Percentiles rank a stretch among this genome's conserved stretches.
Evolutionary conservation across 1,140 invertebrate species (phyloP).

Genomic region (Eriosoma lanigerum): DNA sequence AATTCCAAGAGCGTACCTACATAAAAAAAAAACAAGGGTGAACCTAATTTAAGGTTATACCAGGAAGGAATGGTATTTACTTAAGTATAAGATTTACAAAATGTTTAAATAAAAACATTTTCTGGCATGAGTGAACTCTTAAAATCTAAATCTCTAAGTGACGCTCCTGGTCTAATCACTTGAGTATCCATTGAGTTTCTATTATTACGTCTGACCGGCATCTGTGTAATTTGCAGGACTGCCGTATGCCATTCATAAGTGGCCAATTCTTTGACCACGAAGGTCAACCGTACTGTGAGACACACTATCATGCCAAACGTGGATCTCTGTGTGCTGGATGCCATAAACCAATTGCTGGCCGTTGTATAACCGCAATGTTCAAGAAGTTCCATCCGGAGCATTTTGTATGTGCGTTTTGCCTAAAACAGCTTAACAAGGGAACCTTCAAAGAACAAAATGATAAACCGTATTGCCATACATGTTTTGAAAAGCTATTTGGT

Average conservation of each 20-base stretch:
- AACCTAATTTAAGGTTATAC: too few relatives aligned
- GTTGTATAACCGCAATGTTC: constrained; percentile 99
- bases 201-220: not conserved
- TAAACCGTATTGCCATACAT: constrained; percentile 96
- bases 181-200: too few relatives aligned
- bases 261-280: constrained; percentile 96
- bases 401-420: constrained; percentile 96
- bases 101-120: too few relatives aligned
- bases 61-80: too few relatives aligned
- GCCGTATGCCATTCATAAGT: constrained; percentile 86
- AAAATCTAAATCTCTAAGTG: too few relatives aligned
- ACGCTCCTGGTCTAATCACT: too few relatives aligned
- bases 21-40: too few relatives aligned
- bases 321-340: constrained; percentile 96
- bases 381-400: constrained; percentile 98
- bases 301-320: constrained; percentile 94
- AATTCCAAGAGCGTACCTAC: too few relatives aligned
- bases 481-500: constrained; percentile 96
- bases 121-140: too few relatives aligned
- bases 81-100: too few relatives aligned
- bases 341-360: constrained; percentile 93
- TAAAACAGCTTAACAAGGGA: constrained; percentile 95
- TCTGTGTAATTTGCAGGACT: constrained; percentile 87
- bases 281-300: constrained; percentile 95
- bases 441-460: constrained; percentile 98